Conservation (phyloP, 2,888 invertebrate genomes). For the Eurytoma adleriae region DNA sequence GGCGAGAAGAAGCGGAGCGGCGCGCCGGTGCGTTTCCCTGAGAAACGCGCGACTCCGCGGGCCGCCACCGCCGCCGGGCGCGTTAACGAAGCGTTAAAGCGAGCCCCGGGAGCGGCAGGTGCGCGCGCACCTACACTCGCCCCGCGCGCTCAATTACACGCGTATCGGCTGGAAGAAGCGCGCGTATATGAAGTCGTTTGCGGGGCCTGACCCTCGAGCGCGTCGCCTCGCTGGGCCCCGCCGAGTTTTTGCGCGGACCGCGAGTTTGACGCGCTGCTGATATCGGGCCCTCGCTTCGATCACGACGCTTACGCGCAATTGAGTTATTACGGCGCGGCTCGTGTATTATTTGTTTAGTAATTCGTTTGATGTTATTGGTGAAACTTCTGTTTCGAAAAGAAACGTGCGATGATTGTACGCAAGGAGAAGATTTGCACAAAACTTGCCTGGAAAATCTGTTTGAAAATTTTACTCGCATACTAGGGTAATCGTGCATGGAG, state of each 20-base stretch:
- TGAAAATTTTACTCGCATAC: too few relatives aligned
- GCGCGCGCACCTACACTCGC: neutral
- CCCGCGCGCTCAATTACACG: neutral
- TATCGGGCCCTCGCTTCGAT: too few relatives aligned
- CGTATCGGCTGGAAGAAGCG: neutral
- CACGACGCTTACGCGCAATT: too few relatives aligned
- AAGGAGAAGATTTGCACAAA: too few relatives aligned
- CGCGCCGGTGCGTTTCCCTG: conserved; percentile 46
- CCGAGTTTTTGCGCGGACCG: conserved; percentile 17
- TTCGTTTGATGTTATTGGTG: too few relatives aligned
- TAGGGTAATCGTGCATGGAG: too few relatives aligned
- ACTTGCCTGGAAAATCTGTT: too few relatives aligned
- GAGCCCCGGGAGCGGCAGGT: conserved; percentile 64
- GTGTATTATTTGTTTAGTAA: too few relatives aligned
- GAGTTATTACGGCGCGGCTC: too few relatives aligned
- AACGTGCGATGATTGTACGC: too few relatives aligned
- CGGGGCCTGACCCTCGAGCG: conserved; percentile 6
- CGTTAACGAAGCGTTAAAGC: conserved; percentile 74
- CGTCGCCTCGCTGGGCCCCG: conserved; percentile 9
- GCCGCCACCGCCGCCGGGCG: conserved; percentile 16
- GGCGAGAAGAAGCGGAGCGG: neutral
- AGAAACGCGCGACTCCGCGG: conserved; percentile 33
- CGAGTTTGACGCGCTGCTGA: too few relatives aligned
- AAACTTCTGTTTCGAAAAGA: too few relatives aligned
- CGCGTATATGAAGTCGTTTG: conserved; percentile 21